Evolutionary conservation across 2,888 invertebrate species (phyloP).

Genomic region (Diaperis boleti): DNA sequence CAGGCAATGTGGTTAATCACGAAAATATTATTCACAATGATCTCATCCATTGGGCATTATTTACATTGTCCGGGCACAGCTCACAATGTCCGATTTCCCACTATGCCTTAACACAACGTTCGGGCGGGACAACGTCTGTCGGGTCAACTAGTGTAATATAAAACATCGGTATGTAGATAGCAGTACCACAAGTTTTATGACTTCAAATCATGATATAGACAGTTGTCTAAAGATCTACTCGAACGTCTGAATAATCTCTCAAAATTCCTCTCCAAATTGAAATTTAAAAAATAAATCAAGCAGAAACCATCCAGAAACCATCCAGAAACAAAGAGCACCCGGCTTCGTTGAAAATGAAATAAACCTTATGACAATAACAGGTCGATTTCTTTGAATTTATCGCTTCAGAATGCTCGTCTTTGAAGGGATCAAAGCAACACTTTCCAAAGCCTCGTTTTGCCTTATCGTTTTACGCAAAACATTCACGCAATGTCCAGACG

Average conservation of each 20-base stretch:
- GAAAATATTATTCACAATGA: no score
- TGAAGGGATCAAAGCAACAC: slow-evolving; percentile 34
- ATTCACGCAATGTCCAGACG: not conserved
- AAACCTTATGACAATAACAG: slow-evolving; percentile 38
- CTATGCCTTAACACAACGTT: no score
- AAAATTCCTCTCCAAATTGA: not conserved
- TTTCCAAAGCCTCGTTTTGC: slow-evolving; percentile 14
- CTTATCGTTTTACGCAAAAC: slow-evolving; percentile 26
- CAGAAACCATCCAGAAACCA: slow-evolving; percentile 17
- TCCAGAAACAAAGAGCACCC: slow-evolving; percentile 25
- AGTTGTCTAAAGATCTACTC: not conserved
- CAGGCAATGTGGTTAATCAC: no score
- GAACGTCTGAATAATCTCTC: not conserved
- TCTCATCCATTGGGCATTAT: no score
- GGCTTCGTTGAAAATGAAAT: slow-evolving; percentile 24
- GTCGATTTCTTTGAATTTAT: slow-evolving; percentile 37
- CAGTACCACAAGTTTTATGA: no score
- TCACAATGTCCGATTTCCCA: no score
- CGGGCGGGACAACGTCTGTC: no score
- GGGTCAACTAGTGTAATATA: no score
- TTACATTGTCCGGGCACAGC: no score
- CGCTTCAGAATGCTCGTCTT: slow-evolving; percentile 20
- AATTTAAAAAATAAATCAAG: slow-evolving; percentile 30
- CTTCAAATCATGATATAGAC: no score
- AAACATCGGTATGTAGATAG: no score